Evolutionary conservation across 2,113 vertebrate species (phyloP).

Genomic region (Dendrocopos noguchii): DNA sequence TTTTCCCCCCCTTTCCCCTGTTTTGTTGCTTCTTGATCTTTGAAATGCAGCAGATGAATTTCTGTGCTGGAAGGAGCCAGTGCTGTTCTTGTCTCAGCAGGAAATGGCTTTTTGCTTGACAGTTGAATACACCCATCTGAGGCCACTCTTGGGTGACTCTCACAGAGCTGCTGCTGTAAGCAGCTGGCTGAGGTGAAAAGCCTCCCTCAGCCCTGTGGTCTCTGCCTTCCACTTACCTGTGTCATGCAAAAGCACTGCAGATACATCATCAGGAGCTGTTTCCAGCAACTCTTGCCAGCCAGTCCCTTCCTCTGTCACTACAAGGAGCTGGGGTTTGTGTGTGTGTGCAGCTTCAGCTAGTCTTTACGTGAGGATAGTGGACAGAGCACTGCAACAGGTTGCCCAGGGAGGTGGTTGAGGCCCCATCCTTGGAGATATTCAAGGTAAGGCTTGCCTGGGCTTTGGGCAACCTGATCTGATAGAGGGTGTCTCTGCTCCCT

Average conservation of each 20-base stretch:
- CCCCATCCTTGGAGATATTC: no score
- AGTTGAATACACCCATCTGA: slow-evolving; percentile 16
- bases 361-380: background rate
- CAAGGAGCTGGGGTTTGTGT: background rate
- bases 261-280: background rate
- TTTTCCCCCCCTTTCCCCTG: background rate
- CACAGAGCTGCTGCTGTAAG: background rate
- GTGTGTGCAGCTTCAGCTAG: background rate
- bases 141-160: background rate
- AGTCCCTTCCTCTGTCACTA: background rate
- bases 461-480: no score
- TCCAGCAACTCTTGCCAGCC: background rate
- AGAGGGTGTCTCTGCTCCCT: no score
- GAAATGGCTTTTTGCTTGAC: background rate
- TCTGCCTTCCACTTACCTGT: background rate
- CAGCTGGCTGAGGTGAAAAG: background rate
- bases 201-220: background rate
- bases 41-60: background rate
- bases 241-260: background rate
- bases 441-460: no score
- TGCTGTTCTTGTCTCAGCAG: background rate
- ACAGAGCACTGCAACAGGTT: no score
- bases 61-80: background rate
- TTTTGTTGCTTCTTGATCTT: background rate
- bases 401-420: no score